Base-by-base conservation (phyloP, 2,113 vertebrate species). In the Takifugu flavidus region DNA sequence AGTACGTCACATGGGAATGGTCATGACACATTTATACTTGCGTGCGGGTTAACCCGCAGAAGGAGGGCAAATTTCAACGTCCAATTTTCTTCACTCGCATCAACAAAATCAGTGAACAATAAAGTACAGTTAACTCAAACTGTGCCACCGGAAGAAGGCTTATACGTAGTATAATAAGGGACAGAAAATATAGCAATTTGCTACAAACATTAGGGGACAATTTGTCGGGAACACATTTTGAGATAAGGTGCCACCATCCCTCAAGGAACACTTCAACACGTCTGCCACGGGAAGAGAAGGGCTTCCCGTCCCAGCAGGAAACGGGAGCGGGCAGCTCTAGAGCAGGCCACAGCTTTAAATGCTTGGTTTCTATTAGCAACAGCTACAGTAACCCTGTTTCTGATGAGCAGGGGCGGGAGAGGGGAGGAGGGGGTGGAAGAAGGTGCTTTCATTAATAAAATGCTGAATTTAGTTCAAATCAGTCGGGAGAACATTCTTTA, bases 211-310 rank as follows among this genome's bases (percentile, higher is more conserved):
- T 62, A 53, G 79, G 85, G 60, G 28, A 47, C 45, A 47, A 47
- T 14, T 14, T n/a, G n/a, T 6, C 45, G 15, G 47, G 47, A 20
- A 10, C 15, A 49, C 70, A 75, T 56, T 65, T 57, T 68, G 81
- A 89, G 74, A 86, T 91, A 90, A 91, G 84, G 88, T 87, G 86
- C 83, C 52, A 88, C 77, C 78, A 82, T 87, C 90, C 82, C 85
- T 88, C 72, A 71, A 82, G 82, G 84, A 86, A 88, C 73, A 83
- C 69, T 68, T 82, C 74, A 83, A 90, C 75, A 86, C 79, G 80
- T 83, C 85, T 75, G 87, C 84, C 82, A 87, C 78, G 74, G 80
- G 74, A 88, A 73, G 67, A 60, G 59, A 55, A 73, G 49, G 59
- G 53, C 61, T 53, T 68, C 13, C 57, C 50, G 74, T 63, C 72